Percentiles rank a stretch among this genome's conserved stretches.
These are phyloP conservation scores for Polypedilum vanderplanki DNA, from an alignment of 1,140 invertebrate species.

Conservation along the genomic window DNA sequence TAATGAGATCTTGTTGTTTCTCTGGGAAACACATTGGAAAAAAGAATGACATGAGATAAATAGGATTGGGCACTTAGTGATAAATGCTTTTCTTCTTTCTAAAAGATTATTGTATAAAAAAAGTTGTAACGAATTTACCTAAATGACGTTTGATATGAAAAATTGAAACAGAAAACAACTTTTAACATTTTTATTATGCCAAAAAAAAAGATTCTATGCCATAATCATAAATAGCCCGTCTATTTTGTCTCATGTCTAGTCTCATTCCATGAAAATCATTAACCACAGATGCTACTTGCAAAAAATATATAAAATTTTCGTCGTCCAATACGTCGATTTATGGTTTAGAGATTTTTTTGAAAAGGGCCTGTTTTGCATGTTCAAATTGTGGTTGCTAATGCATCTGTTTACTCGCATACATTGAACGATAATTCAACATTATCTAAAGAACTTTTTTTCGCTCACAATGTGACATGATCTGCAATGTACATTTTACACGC, in stretches of 20 bases:
- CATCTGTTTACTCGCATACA: background rate
- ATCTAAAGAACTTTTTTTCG: background rate
- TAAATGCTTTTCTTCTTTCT: too few species aligned
- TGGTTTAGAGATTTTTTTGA: background rate
- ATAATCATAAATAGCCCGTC: too few species aligned
- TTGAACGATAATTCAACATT: background rate
- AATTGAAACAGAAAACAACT: too few species aligned
- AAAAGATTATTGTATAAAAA: too few species aligned
- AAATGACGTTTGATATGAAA: too few species aligned
- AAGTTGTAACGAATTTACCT: too few species aligned
- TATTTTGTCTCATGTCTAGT: too few species aligned
- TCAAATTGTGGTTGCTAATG: slow-evolving; percentile 10
- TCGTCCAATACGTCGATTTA: background rate
- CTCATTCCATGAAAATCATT: background rate
- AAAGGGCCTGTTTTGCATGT: background rate
- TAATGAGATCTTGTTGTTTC: background rate
- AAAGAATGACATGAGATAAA: background rate
- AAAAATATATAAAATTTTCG: background rate
- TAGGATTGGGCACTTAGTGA: background rate
- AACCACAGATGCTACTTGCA: background rate
- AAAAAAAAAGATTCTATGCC: too few species aligned
- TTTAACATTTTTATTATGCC: too few species aligned
- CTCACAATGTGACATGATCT: too few species aligned
- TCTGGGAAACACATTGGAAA: too few species aligned
- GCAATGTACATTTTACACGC: too few species aligned